Percentiles rank a stretch among this genome's conserved stretches.
These are phyloP conservation scores for Pammene fasciana DNA, from an alignment of 2,888 invertebrate genomes.

Conservation along the genomic window DNA sequence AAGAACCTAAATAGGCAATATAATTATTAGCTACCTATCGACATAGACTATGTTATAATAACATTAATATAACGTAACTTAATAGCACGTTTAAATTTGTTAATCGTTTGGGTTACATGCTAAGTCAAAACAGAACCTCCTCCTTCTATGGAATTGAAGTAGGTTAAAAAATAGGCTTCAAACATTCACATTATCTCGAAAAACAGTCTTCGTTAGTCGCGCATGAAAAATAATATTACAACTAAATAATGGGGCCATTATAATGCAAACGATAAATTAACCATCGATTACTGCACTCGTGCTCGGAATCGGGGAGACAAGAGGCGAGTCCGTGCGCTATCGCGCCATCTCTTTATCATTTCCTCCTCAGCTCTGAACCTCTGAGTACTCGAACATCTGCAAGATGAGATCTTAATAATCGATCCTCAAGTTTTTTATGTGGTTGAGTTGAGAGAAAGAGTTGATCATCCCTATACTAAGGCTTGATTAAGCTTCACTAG, in stretches of 20 bases:
- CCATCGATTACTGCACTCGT: conserved; percentile 26
- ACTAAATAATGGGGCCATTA: neutral
- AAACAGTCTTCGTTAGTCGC: too few species aligned
- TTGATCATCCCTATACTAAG: neutral
- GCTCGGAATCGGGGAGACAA: conserved; percentile 39
- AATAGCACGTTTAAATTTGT: too few species aligned
- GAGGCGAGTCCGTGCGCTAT: conserved; percentile 58
- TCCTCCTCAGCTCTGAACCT: conserved; percentile 35
- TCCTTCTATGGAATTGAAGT: too few species aligned
- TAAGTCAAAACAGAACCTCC: too few species aligned
- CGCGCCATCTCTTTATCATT: conserved; percentile 47
- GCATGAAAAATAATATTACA: neutral
- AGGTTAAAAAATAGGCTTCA: too few species aligned
- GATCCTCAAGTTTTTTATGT: neutral
- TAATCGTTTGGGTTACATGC: too few species aligned
- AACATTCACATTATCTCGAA: too few species aligned
- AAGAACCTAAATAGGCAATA: too few species aligned
- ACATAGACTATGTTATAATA: too few species aligned
- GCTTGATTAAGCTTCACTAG: neutral
- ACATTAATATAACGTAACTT: too few species aligned
- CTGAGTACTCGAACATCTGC: conserved; percentile 14
- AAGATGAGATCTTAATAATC: conserved; percentile 8
- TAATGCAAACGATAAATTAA: conserved; percentile 9
- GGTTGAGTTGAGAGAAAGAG: neutral
- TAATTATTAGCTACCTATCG: too few species aligned